Evolutionary conservation across 2,888 invertebrate genomes (phyloP), one percentile per base, ranked within the genome.

Genomic region (Dolichopus griseipennis): DNA sequence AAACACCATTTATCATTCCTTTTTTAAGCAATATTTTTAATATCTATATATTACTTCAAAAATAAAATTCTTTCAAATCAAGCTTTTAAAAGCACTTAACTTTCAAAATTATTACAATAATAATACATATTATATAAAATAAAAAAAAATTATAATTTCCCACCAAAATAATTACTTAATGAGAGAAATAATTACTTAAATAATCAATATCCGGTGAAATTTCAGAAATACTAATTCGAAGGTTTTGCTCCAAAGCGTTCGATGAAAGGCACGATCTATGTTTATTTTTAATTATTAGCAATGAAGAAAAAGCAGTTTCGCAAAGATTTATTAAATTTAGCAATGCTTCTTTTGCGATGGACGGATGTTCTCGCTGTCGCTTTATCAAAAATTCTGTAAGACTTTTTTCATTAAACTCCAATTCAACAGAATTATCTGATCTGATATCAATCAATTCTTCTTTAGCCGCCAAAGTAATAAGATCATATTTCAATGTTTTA

Each of bases 281-380:
- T 66, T 68, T 68, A 64, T 64, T 64, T 18, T 27, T 64, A 8
- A 65, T 65, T 61, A 68, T 10, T 34, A 66, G 34, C 27, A 68
- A 61, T 65, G 62, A 68, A 34, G 68, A 68, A 68, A 65, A 68
- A 41, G 62, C 61, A 61, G 68, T 68, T 68, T 68, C 68, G 41
- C 65, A 68, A 63, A 65, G 65, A 62, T 65, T 65, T 34, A 68
- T 65, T 61, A 65, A 61, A 37, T 41, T 61, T 65, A 68, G 21
- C 68, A 68, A 62, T 41, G 68, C 68, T 68, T 65, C 62, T 68
- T 65, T 68, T 68, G 52, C 68, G 61, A 68, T 68, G n/a, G 68
- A 41, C 12, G 61, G 61, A 68, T 65, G 27, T 68, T 68, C 68
- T 68, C 61, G 65, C 68, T 68, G 68, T 65, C 65, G 61, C 61